Evolutionary conservation across 92 coral and sea anemone genomes (phyloP), one percentile per base, ranked within the genome.

Genomic region (Palythoa grandiflora): DNA sequence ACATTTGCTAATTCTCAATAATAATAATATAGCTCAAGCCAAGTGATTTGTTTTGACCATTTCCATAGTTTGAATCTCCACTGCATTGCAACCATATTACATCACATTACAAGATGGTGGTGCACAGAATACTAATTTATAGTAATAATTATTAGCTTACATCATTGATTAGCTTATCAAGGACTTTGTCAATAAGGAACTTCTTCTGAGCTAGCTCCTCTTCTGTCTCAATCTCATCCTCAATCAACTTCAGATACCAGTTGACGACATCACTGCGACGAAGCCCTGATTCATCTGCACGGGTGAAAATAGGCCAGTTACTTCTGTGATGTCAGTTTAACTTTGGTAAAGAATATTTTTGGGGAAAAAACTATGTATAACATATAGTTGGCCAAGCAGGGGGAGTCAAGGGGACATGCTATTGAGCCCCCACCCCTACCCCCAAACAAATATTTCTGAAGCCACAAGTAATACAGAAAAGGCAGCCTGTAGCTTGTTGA

Each of bases 201-300:
- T 96, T 96, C 94, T 95, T 96, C 73, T 96, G 92, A 35, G 98
- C 87, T 61, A 96, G 89, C 79, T 96, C 98, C 87, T 96, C 96
- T 83, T 96, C 98, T 39, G 92, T 93, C 53, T 96, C 99, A 65
- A 96, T 96, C 68, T 96, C 97, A 76, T 83, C 85, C 83, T 92
- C 95, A 71, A 96, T 92, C 68, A 92, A 89, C 20, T 93, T 92
- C 16, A 96, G 90, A 76, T 96, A 96, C 99, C 96, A 95, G 88
- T 96, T 95, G 35, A 96, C 96, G 68, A 96, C 89, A 71, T 92
- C 98, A 60, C 97, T 95, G 89, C 99, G 90, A 16, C 95, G 92
- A 4, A 96, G 48, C 15, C 94, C 91, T 78, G 86, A 90, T 21
- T 84, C 94, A 78, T 92, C 96, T 91, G 50, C 40, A 51, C 65